Evolutionary conservation across 2,113 vertebrate species (phyloP).

Genomic region (Amphilophus citrinellus): DNA sequence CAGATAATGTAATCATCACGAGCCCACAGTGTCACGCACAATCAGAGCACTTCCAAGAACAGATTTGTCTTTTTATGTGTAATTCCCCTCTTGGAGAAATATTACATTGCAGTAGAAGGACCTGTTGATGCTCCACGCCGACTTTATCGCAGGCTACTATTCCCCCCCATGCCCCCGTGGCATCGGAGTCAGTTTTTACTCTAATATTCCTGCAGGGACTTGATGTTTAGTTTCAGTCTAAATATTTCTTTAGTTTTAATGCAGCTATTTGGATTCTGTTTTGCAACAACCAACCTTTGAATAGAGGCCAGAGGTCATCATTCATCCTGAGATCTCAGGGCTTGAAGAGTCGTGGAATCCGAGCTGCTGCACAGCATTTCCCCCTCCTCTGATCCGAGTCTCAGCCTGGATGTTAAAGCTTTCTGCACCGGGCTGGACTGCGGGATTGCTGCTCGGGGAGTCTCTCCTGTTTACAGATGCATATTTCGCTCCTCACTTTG

Average conservation of each 20-base stretch:
- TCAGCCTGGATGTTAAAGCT: conserved; percentile 18
- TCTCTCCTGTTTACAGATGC: conserved; percentile 53
- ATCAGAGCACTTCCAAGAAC: not conserved
- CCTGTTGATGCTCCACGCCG: not conserved
- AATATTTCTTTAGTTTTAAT: conserved; percentile 37
- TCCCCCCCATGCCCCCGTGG: not conserved
- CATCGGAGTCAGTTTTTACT: not conserved
- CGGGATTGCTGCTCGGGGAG: conserved; percentile 25
- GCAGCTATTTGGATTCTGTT: conserved; percentile 23
- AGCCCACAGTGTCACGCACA: not conserved
- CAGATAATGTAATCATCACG: not conserved
- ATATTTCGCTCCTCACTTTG: conserved; percentile 47
- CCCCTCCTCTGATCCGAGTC: conserved; percentile 23
- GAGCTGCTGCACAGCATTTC: conserved; percentile 23
- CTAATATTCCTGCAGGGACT: not conserved
- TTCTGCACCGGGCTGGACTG: conserved; percentile 4
- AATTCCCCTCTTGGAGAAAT: not conserved
- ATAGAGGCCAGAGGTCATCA: conserved; percentile 60
- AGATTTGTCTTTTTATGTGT: rapidly evolving
- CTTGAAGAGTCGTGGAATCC: conserved; percentile 22
- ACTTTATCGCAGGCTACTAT: not conserved
- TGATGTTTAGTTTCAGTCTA: conserved; percentile 8
- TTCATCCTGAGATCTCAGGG: conserved; percentile 45
- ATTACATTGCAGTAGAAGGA: not conserved
- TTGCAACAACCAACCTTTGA: conserved; percentile 33